Evolutionary conservation across 2,888 invertebrate species (phyloP).

Genomic region (Dicyrtomina minuta): DNA sequence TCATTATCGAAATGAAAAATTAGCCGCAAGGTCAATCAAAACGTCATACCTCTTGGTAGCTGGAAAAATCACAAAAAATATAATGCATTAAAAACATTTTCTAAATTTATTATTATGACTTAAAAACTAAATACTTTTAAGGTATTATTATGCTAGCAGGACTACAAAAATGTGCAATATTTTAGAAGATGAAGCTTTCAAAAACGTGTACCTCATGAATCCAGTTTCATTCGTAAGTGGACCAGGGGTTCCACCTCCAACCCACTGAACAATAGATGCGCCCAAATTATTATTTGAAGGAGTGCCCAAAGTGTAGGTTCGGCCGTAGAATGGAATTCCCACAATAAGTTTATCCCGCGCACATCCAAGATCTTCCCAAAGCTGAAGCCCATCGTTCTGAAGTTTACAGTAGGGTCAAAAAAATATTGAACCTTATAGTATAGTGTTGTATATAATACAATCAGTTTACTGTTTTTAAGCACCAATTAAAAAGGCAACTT

Average conservation of each 20-base stretch:
- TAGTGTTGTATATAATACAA: too few relatives aligned
- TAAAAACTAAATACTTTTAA: too few relatives aligned
- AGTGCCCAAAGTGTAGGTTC: slow-evolving; percentile 76
- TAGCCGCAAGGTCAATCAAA: too few relatives aligned
- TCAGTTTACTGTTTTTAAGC: too few relatives aligned
- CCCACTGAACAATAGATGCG: slow-evolving; percentile 86
- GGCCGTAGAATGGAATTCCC: slow-evolving; percentile 84
- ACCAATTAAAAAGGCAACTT: slow-evolving; percentile 57
- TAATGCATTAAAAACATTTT: too few relatives aligned
- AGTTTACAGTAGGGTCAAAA: slow-evolving; percentile 48
- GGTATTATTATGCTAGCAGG: too few relatives aligned
- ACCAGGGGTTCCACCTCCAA: slow-evolving; percentile 80
- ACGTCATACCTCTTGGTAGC: too few relatives aligned
- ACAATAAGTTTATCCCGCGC: slow-evolving; percentile 82
- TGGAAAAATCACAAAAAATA: too few relatives aligned
- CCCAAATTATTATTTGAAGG: slow-evolving; percentile 82
- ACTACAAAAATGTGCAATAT: too few relatives aligned
- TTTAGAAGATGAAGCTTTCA: too few relatives aligned
- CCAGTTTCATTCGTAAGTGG: slow-evolving; percentile 83
- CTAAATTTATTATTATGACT: too few relatives aligned
- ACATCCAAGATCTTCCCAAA: slow-evolving; percentile 88
- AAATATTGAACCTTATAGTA: background rate
- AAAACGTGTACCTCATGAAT: slow-evolving; percentile 79
- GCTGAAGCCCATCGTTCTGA: slow-evolving; percentile 78
- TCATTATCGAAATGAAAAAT: too few relatives aligned